Conservation (phyloP, 2,113 vertebrate genomes). For the Megalops atlanticus region DNA sequence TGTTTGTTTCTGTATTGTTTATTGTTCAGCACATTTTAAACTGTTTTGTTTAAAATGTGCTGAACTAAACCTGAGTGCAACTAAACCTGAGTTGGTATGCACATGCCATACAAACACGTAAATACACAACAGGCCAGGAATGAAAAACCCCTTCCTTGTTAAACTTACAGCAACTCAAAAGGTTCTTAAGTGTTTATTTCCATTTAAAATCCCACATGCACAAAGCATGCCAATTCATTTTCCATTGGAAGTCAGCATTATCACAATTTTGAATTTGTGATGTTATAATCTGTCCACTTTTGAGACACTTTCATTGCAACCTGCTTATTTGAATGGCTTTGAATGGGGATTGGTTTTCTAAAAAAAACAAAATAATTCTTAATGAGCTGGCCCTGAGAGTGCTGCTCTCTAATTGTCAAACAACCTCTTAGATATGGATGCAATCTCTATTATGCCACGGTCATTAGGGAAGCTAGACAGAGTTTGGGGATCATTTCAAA, state of each 20-base stretch:
- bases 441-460: neutral
- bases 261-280: neutral
- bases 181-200: no score
- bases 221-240: neutral
- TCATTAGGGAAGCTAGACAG: slow-evolving; percentile 2
- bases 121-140: neutral
- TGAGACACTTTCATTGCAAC: neutral
- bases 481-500: neutral
- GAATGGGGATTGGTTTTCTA: neutral
- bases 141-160: neutral
- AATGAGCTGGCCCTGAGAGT: neutral
- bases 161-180: neutral
- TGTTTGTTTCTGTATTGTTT: neutral
- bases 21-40: neutral
- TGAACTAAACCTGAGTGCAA: neutral
- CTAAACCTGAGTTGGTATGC: neutral
- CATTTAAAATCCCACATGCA: neutral
- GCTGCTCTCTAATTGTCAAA: neutral
- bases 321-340: neutral
- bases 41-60: neutral
- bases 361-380: neutral
- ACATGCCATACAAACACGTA: neutral
- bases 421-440: neutral
- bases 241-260: neutral
- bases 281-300: neutral